Evolutionary conservation across 2,797 vertebrate genomes (phyloP).

Genomic region (Spizella passerina): DNA sequence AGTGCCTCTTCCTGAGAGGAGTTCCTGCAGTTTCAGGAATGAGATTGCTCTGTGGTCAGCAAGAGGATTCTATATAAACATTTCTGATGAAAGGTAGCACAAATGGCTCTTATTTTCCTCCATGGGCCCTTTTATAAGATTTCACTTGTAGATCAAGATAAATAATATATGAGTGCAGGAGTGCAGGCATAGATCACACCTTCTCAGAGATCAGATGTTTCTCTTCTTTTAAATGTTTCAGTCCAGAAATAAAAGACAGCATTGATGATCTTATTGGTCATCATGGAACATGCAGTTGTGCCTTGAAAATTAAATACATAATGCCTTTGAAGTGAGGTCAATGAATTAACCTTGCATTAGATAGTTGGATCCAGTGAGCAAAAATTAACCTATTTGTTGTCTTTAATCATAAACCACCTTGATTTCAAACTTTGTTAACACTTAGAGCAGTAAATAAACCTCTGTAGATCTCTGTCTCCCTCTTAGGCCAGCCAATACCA

Average conservation of each 20-base stretch:
- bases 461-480: background rate
- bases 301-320: slow-evolving; percentile 26
- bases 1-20: slow-evolving; percentile 21
- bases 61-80: background rate
- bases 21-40: slow-evolving; percentile 23
- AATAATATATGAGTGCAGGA: slow-evolving; percentile 54
- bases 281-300: background rate
- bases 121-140: background rate
- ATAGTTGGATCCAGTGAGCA: background rate
- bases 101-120: slow-evolving; percentile 49
- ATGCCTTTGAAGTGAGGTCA: background rate
- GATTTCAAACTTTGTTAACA: background rate
- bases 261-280: background rate
- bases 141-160: slow-evolving; percentile 37
- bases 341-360: slow-evolving; percentile 2
- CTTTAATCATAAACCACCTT: background rate
- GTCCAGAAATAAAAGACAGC: background rate
- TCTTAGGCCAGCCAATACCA: background rate
- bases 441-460: background rate
- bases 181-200: slow-evolving; percentile 37
- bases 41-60: slow-evolving; percentile 18
- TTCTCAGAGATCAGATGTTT: slow-evolving; percentile 32
- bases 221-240: slow-evolving; percentile 24
- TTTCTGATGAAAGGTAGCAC: slow-evolving; percentile 35
- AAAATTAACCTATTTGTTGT: background rate